Evolutionary conservation across 2,888 invertebrate genomes (phyloP).

Genomic region (Agrenia bidenticulata): DNA sequence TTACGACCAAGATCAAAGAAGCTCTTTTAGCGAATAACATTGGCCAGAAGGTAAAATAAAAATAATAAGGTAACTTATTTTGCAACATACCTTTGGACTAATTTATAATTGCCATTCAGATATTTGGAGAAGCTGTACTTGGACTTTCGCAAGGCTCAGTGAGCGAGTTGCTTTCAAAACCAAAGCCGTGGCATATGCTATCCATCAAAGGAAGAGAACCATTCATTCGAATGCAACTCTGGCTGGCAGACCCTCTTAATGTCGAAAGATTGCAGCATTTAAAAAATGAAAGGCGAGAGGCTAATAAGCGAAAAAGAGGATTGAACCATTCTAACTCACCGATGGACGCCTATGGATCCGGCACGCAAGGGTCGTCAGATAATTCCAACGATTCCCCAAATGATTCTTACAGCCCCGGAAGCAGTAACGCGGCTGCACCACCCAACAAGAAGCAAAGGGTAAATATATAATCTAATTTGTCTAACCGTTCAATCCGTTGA

Average conservation of each 20-base stretch:
- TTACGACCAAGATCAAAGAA: conserved; percentile 96
- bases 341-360: conserved; percentile 52
- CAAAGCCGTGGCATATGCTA: conserved; percentile 98
- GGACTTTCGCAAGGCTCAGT: conserved; percentile 96
- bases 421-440: conserved; percentile 50
- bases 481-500: background rate
- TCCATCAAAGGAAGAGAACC: conserved; percentile 97
- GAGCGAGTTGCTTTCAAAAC: conserved; percentile 93
- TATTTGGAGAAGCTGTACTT: conserved; percentile 95
- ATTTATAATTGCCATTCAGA: conserved; percentile 60
- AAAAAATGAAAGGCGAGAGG: conserved; percentile 87
- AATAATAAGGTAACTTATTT: conserved; percentile 14
- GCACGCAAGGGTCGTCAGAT: conserved; percentile 53
- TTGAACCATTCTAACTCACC: conserved; percentile 49
- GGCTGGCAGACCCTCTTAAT: conserved; percentile 94
- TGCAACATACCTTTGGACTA: too few species aligned
- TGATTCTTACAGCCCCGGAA: conserved; percentile 53
- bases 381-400: conserved; percentile 53
- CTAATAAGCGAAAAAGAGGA: conserved; percentile 78
- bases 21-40: conserved; percentile 94
- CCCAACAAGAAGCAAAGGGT: conserved; percentile 53
- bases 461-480: conserved; percentile 7
- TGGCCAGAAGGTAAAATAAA: conserved; percentile 92
- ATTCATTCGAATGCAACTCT: conserved; percentile 93
- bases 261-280: conserved; percentile 87